These are phyloP conservation scores for Andricus quercusramuli DNA, from an alignment of 2,888 invertebrate genomes.

Conservation along the genomic window DNA sequence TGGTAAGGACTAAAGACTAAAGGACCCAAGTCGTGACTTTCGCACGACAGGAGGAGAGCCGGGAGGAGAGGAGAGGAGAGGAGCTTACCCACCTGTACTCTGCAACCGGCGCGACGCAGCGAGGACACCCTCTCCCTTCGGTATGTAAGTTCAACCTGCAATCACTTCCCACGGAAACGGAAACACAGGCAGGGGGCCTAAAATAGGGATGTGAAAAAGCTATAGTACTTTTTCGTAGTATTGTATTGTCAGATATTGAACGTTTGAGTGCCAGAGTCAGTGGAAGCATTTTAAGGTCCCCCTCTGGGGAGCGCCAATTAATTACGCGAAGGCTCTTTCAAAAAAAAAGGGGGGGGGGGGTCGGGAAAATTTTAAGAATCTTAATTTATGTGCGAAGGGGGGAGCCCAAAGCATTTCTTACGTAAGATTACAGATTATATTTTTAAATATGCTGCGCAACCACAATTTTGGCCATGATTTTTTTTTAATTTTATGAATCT, in stretches of 20 bases:
- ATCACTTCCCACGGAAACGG: slow-evolving; percentile 75
- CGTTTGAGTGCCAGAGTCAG: neutral
- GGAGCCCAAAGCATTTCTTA: too few relatives aligned
- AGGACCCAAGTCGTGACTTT: slow-evolving; percentile 71
- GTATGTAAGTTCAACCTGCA: slow-evolving; percentile 69
- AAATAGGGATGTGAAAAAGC: slow-evolving; percentile 16
- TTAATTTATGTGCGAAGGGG: too few relatives aligned
- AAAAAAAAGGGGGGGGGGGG: too few relatives aligned
- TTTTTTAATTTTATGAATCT: too few relatives aligned
- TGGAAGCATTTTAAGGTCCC: too few relatives aligned
- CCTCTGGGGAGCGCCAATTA: too few relatives aligned
- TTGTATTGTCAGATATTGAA: neutral
- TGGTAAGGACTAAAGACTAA: slow-evolving; percentile 17
- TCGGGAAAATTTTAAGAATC: too few relatives aligned
- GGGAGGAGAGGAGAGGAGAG: slow-evolving; percentile 53
- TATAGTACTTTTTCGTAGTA: neutral
- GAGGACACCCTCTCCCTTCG: slow-evolving; percentile 49
- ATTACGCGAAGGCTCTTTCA: too few relatives aligned
- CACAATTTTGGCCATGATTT: too few relatives aligned
- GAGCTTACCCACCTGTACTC: slow-evolving; percentile 55
- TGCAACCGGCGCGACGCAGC: slow-evolving; percentile 42
- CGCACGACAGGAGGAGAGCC: slow-evolving; percentile 65
- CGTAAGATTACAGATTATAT: too few relatives aligned
- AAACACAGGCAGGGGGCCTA: slow-evolving; percentile 52
- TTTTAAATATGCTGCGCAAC: too few relatives aligned